These are phyloP conservation scores for Amia ocellicauda DNA, from an alignment of 2,113 vertebrate species.

Conservation along the genomic window DNA sequence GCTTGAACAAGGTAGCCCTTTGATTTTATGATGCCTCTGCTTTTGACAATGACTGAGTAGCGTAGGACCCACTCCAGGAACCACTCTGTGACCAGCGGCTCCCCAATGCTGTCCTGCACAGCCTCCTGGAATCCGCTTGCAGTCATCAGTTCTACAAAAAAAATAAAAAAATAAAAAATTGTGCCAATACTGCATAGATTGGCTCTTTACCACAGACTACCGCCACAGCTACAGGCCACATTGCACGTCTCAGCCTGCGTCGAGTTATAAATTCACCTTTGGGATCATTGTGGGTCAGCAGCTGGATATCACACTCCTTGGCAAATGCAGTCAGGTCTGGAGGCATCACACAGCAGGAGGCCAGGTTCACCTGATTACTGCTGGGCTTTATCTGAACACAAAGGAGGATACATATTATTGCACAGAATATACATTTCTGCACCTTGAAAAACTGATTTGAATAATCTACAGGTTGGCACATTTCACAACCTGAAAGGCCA, in stretches of 20 bases:
- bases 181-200: no score
- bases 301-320: conserved; percentile 93
- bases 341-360: conserved; percentile 98
- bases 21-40: conserved; percentile 95
- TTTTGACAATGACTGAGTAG: conserved; percentile 95
- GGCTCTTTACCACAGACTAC: no score
- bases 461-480: no score
- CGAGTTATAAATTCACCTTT: no score
- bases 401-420: no score
- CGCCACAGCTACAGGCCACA: no score
- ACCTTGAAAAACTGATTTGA: no score
- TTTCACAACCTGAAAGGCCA: no score
- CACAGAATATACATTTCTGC: no score
- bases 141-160: conserved; percentile 83
- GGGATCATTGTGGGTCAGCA: conserved; percentile 93
- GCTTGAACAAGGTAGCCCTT: conserved; percentile 95
- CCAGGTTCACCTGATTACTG: conserved; percentile 97
- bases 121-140: conserved; percentile 85
- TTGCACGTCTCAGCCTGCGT: no score
- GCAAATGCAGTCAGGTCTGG: conserved; percentile 95
- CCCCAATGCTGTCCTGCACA: conserved; percentile 74
- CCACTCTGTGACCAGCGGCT: conserved; percentile 72
- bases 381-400: conserved; percentile 85
- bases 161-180: conserved; percentile 33
- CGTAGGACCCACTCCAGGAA: conserved; percentile 90